A percentile compares a stretch with the other conserved stretches of the same genome.
These are phyloP conservation scores for Cherax destructor DNA, from an alignment of 1,140 invertebrate genomes.

Conservation along the genomic window DNA sequence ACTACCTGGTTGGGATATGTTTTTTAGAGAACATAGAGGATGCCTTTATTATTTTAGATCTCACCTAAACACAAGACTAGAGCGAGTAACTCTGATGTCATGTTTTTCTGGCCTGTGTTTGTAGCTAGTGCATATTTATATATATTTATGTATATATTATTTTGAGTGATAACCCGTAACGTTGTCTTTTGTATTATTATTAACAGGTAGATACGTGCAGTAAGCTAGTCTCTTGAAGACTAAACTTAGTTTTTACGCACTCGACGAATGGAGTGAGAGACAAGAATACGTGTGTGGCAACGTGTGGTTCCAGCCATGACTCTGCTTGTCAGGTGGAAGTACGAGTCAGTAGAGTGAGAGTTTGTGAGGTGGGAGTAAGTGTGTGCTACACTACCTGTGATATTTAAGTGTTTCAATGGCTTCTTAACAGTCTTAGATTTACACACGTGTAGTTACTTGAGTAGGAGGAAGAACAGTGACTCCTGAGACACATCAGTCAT, in stretches of 20 bases:
- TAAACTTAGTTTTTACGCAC: not conserved
- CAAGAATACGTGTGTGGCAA: not conserved
- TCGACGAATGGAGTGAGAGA: not conserved
- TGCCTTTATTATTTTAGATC: not conserved
- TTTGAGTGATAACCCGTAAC: not conserved
- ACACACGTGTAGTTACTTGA: not conserved
- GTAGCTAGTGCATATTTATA: not conserved
- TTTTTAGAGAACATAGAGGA: not conserved
- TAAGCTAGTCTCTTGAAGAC: not conserved
- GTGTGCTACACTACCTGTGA: not conserved
- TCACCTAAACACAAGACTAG: not conserved
- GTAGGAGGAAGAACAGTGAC: not conserved
- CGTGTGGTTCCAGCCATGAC: conserved; percentile 11
- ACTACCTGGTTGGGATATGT: not conserved
- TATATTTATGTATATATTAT: not conserved
- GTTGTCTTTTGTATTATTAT: not conserved
- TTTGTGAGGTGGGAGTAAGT: conserved; percentile 9
- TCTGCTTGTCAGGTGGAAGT: conserved; percentile 38
- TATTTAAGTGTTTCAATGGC: conserved; percentile 4
- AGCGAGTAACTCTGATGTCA: not conserved
- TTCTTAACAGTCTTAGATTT: not conserved
- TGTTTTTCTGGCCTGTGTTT: not conserved
- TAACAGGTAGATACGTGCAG: no score
- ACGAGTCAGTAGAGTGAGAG: conserved; percentile 35
- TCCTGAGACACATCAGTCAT: not conserved